phyloP scores from a whole-genome alignment of 64 coral and sea anemone species.

The Stylophora pistillata region DNA sequence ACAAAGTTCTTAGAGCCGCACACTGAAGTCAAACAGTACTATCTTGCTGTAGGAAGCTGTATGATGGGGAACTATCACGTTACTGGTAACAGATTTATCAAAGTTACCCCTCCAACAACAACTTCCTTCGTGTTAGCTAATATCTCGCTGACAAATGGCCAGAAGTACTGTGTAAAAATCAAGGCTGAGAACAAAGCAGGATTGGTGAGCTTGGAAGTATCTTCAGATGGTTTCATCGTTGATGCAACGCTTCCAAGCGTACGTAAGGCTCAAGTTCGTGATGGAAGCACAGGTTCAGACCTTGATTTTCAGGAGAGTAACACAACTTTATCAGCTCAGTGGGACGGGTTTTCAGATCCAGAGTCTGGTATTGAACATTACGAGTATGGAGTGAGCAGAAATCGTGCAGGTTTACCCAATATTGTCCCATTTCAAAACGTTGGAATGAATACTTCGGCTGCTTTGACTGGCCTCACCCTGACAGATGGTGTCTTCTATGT shows the following conservation, averaged over 20 bases:
- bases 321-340: constrained; percentile 57
- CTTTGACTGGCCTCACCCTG: constrained; percentile 48
- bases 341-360: constrained; percentile 61
- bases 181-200: constrained; percentile 86
- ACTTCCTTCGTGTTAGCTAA: constrained; percentile 47
- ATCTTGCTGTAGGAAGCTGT: constrained; percentile 77
- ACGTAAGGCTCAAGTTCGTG: constrained; percentile 62
- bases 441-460: constrained; percentile 36
- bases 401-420: constrained; percentile 61
- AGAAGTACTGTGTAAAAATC: constrained; percentile 74
- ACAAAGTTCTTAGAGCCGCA: constrained; percentile 57
- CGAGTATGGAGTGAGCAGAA: constrained; percentile 81
- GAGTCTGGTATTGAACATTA: constrained; percentile 81
- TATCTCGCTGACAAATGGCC: constrained; percentile 64
- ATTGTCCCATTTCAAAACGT: constrained; percentile 47
- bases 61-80: constrained; percentile 76
- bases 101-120: constrained; percentile 28
- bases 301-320: constrained; percentile 80
- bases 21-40: constrained; percentile 65
- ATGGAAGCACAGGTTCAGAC: constrained; percentile 64
- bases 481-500: constrained; percentile 77
- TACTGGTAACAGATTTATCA: constrained; percentile 52
- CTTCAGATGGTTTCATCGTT: constrained; percentile 73
- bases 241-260: constrained; percentile 70
- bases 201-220: constrained; percentile 40